Conservation (phyloP, 2,797 vertebrate genomes). For the Cephalopachus bancanus region DNA sequence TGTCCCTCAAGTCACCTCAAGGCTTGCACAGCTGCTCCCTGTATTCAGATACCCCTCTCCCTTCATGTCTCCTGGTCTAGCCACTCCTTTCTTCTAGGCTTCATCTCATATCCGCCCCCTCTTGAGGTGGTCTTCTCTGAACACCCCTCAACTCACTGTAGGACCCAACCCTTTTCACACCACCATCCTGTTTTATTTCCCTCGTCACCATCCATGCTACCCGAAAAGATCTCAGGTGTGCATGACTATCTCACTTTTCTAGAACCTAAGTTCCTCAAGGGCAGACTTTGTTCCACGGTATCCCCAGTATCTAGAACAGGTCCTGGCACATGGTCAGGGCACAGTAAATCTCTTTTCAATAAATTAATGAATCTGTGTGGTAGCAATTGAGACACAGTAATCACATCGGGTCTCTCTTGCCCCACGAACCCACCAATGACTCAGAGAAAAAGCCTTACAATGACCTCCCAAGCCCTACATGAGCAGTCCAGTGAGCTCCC, state of each 20-base stretch:
- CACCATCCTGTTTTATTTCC: background rate
- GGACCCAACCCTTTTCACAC: rapidly evolving
- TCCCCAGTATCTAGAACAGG: background rate
- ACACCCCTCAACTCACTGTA: rapidly evolving
- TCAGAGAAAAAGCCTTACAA: background rate
- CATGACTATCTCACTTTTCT: background rate
- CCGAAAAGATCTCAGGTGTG: background rate
- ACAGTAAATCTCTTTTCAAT: background rate
- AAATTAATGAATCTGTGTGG: background rate
- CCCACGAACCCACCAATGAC: background rate
- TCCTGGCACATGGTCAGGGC: too few species aligned
- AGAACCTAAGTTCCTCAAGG: background rate
- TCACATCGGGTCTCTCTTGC: background rate
- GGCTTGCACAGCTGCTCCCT: rapidly evolving
- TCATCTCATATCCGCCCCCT: background rate
- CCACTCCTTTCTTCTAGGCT: background rate
- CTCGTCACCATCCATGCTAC: background rate
- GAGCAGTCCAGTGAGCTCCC: rapidly evolving
- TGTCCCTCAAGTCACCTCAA: background rate
- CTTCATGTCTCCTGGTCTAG: rapidly evolving
- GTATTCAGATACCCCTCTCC: rapidly evolving
- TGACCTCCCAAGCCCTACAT: background rate
- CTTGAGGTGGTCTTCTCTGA: background rate
- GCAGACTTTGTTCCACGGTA: background rate
- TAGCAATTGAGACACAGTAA: background rate